Base-by-base conservation (phyloP, 2,113 vertebrate species). In the Malurus cyaneus region DNA sequence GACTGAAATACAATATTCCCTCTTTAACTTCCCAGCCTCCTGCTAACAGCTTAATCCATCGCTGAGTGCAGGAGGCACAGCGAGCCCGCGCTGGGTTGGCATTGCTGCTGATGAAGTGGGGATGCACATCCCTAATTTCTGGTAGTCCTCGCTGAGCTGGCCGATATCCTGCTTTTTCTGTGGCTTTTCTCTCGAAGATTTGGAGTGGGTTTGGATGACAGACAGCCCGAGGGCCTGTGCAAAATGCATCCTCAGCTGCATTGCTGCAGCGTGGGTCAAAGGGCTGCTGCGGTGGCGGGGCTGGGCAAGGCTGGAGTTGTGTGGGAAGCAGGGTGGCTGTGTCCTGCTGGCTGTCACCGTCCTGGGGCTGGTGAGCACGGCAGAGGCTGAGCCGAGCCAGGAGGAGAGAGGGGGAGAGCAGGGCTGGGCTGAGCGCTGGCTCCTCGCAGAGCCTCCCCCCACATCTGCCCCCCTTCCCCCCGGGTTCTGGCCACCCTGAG, bases 1-100 rank as follows among this genome's bases (percentile, higher is more conserved):
- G 62, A 60, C 80, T 73, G 83, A 84, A 94, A 96, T 91, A 69
- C 80, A 92, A 20, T 96, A 92, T 97, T 95, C 28, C 17, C 56
- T 88, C 84, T 77, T 88, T 88, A 91, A 86, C 81, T 91, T 92
- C 89, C 74, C 85, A 88, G 93, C 77, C 69, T 93, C 85, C 89
- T 89, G 78, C 83, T 93, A 92, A 84, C 88, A 88, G 92, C 88
- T 92, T 92, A 83, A 93, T 95, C 93, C 71, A 69, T 39, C 28
- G 80, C 49, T 61, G 80, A 86, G 73, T 4, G 57, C 66, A 47
- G 72, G 64, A 89, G 73, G 83, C 69, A 41, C 69, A 34, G 80
- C 0, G 20, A 86, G 65, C 80, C 61, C 4, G 44, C 0, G 1
- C 34, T 80, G 82, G 77, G 31, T 80, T 50, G 42, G 60, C 73